These are phyloP conservation scores for Rutilus rutilus DNA, from an alignment of 2,113 vertebrate genomes.

Conservation along the genomic window DNA sequence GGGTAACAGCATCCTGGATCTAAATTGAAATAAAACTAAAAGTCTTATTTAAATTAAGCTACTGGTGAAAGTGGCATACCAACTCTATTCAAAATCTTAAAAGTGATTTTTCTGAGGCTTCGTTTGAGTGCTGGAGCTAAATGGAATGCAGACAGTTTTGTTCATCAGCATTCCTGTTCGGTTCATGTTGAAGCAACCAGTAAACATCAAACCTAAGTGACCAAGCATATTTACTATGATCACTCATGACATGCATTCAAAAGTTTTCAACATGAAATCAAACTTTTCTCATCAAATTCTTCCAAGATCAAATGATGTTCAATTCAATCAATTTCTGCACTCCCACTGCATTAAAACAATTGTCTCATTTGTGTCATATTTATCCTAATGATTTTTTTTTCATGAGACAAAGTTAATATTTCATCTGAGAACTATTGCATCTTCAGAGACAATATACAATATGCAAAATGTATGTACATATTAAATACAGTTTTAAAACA, in stretches of 20 bases:
- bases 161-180: slow-evolving; percentile 70
- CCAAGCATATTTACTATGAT: background rate
- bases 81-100: background rate
- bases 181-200: background rate
- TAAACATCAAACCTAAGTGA: slow-evolving; percentile 38
- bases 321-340: background rate
- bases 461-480: slow-evolving; percentile 1
- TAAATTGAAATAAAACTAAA: background rate
- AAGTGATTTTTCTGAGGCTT: background rate
- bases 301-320: background rate
- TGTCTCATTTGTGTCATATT: background rate
- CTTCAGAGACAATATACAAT: background rate
- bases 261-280: background rate
- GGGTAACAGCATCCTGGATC: background rate
- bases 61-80: background rate
- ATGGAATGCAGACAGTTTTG: slow-evolving; percentile 69
- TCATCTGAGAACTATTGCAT: background rate
- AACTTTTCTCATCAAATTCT: background rate
- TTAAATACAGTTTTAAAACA: background rate
- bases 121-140: background rate
- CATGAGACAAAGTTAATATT: no score
- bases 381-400: background rate
- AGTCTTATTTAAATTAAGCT: background rate
- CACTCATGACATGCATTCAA: background rate
- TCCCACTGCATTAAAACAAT: no score